Evolutionary conservation across 2,113 vertebrate species (phyloP).

Genomic region (Rhynchomys soricoides): DNA sequence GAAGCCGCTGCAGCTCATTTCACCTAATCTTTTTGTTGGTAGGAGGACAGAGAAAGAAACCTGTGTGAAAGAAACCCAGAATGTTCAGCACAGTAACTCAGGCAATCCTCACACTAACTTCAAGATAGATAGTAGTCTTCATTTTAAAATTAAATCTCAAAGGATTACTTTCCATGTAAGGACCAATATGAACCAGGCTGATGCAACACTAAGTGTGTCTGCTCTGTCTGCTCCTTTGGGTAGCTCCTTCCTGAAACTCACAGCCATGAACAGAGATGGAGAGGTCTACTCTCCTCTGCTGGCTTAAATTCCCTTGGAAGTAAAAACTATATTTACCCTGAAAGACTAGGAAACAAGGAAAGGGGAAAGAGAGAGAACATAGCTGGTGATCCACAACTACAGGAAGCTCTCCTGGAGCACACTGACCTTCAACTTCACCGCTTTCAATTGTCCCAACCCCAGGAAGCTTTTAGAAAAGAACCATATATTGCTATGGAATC

Average conservation of each 20-base stretch:
- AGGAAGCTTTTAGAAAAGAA: conserved; percentile 38
- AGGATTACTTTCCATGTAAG: background rate
- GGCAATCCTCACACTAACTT: background rate
- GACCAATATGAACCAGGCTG: background rate
- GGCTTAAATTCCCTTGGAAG: conserved; percentile 6
- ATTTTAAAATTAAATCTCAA: background rate
- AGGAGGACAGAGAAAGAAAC: background rate
- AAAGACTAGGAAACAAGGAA: background rate
- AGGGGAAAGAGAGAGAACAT: background rate
- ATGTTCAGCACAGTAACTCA: background rate
- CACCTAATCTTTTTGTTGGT: background rate
- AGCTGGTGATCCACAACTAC: background rate
- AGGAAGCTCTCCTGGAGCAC: background rate
- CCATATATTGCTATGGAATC: conserved; percentile 9
- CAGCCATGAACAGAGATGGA: background rate
- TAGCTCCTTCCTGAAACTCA: background rate
- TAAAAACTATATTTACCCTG: conserved; percentile 22
- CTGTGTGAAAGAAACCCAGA: background rate
- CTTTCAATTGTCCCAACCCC: background rate
- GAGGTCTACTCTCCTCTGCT: background rate
- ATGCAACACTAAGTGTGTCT: background rate
- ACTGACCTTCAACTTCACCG: background rate
- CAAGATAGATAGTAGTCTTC: background rate
- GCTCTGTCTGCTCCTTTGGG: background rate
- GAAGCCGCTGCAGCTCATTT: background rate